phyloP scores from a whole-genome alignment of 2,113 vertebrate genomes.

The Nyctibius bracteatus region DNA sequence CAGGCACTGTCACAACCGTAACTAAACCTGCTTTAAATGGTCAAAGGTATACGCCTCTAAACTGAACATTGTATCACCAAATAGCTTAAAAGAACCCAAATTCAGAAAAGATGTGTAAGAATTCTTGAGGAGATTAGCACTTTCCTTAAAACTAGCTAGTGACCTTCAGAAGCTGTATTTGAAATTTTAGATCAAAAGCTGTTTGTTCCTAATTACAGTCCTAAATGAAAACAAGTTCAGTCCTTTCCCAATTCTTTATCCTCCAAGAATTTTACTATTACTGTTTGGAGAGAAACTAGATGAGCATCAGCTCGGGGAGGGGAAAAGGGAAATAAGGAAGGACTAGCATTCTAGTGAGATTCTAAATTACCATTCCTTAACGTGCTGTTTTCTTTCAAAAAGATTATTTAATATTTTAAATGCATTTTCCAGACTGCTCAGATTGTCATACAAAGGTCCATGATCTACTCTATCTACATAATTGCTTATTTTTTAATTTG shows the following conservation, averaged over 20 bases:
- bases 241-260: neutral
- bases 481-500: neutral
- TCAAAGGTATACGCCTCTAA: neutral
- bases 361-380: neutral
- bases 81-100: neutral
- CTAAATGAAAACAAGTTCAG: neutral
- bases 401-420: neutral
- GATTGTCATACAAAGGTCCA: neutral
- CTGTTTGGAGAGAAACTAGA: neutral
- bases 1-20: neutral
- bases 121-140: neutral
- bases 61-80: neutral
- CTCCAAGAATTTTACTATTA: neutral
- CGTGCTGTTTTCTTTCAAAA: neutral
- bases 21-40: neutral
- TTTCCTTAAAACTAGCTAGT: neutral
- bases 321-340: neutral
- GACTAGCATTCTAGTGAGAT: neutral
- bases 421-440: neutral
- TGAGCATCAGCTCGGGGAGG: neutral
- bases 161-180: neutral
- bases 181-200: neutral
- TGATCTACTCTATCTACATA: neutral
- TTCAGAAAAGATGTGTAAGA: neutral
- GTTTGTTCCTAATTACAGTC: neutral